Conservation (phyloP, 2,113 vertebrate species). For the Furnarius figulus region DNA sequence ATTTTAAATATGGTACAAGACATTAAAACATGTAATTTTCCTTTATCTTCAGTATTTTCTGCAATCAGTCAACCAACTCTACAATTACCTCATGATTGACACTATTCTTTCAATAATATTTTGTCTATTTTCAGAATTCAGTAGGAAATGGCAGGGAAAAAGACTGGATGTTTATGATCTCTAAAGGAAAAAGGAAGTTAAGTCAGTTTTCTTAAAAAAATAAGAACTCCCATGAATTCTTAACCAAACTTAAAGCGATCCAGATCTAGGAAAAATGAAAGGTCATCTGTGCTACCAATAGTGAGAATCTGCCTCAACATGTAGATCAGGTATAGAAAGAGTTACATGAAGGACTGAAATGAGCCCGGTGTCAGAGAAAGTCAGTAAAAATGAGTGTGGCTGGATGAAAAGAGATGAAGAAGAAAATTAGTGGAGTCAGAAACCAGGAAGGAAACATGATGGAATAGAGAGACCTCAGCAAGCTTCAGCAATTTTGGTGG, state of each 20-base stretch:
- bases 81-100: not conserved
- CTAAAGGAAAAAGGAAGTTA: not conserved
- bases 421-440: not conserved
- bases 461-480: not conserved
- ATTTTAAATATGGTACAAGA: not conserved
- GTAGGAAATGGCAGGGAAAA: not conserved
- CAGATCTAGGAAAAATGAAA: not conserved
- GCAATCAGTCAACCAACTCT: not conserved
- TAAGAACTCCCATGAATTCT: not conserved
- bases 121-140: not conserved
- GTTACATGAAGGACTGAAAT: not conserved
- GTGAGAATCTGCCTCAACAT: not conserved
- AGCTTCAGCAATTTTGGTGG: not conserved
- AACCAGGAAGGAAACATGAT: not conserved
- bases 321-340: not conserved
- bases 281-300: not conserved
- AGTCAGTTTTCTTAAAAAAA: not conserved
- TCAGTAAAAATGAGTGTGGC: not conserved
- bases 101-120: not conserved
- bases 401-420: not conserved
- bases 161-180: not conserved
- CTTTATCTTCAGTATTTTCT: not conserved
- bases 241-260: not conserved
- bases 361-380: not conserved
- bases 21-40: not conserved